Base-by-base conservation (phyloP, 2,888 invertebrate species). In the Lymantria monacha region DNA sequence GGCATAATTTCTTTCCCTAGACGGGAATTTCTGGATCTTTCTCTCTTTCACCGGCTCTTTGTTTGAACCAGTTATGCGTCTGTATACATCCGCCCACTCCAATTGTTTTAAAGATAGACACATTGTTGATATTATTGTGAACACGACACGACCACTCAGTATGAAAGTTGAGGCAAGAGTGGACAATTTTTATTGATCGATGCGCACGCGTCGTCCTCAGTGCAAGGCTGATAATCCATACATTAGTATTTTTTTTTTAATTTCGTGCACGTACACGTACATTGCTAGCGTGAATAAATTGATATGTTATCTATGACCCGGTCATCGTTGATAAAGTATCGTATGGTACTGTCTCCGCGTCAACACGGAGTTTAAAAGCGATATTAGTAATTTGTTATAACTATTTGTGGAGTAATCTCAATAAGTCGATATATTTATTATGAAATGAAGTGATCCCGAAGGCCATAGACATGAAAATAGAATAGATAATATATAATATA, bases 1-100 rank as follows among this genome's bases (percentile, higher is more conserved):
- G 38, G 95, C 95, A 70, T 92, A 92, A 76, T 95, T 94, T 61
- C 95, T 92, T 71, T 95, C 94, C 42, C 95, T 90, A 0, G 94
- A 94, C 0, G 94, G 94, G 76, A 95, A 95, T 69, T 93, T 93
- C 49, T 95, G 94, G 65, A 87, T 81, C 55, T 81, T 85, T 54
- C 71, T 75, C 44, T 70, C 69, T 45, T 72, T 76, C 11, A 59
- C 48, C 9, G 68, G 61, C 15, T 83, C 80, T 48, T 70, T 74
- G 41, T 83, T 85, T 12, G 66, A 66, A 15, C 80, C 80, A 31
- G 72, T 73, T 31, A 88, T 70, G 31, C 82, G 79, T 44, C 83
- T 77, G 69, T 82, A 87, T 42, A 88, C 79, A 51, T 87, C 87
- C 61, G 83, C 74, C 81, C 85, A 83, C 70, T 89, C 89, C 55